Evolutionary conservation across 2,888 invertebrate species (phyloP).

Genomic region (Cephus spinipes): DNA sequence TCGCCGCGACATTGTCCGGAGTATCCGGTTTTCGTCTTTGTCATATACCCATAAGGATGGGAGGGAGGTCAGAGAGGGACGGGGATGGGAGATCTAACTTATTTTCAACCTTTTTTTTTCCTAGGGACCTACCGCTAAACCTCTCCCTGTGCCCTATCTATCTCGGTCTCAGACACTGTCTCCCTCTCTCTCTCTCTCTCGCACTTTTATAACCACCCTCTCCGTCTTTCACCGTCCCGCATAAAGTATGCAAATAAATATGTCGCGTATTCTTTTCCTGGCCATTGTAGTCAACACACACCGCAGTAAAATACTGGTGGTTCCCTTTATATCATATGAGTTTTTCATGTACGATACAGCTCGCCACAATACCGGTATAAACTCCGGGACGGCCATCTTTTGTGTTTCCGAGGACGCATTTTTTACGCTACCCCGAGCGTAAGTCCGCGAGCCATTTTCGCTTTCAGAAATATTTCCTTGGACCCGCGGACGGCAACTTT

Average conservation of each 20-base stretch:
- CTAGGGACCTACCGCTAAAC: neutral
- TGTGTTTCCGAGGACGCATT: constrained; percentile 21
- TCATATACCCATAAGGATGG: too few species aligned
- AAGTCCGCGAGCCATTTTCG: neutral
- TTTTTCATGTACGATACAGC: constrained; percentile 36
- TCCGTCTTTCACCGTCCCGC: constrained; percentile 10
- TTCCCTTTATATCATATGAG: constrained; percentile 55
- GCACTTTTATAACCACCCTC: constrained; percentile 11
- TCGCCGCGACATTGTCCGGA: too few species aligned
- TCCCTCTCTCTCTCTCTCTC: constrained; percentile 59
- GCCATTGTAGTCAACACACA: constrained; percentile 49
- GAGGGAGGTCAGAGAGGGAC: too few species aligned
- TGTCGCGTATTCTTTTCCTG: constrained; percentile 52
- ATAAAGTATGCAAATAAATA: constrained; percentile 51
- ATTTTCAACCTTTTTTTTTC: too few species aligned
- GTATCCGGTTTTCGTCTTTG: too few species aligned
- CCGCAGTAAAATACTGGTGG: constrained; percentile 49
- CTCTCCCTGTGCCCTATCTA: constrained; percentile 44
- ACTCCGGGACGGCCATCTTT: constrained; percentile 27
- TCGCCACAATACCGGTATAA: constrained; percentile 30
- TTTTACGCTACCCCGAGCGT: neutral
- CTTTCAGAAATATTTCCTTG: neutral
- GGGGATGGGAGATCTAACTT: too few species aligned
- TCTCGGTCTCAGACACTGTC: constrained; percentile 62
- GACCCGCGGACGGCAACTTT: too few species aligned